Evolutionary conservation across 2,797 vertebrate species (phyloP).

Genomic region (Denticeps clupeoides): DNA sequence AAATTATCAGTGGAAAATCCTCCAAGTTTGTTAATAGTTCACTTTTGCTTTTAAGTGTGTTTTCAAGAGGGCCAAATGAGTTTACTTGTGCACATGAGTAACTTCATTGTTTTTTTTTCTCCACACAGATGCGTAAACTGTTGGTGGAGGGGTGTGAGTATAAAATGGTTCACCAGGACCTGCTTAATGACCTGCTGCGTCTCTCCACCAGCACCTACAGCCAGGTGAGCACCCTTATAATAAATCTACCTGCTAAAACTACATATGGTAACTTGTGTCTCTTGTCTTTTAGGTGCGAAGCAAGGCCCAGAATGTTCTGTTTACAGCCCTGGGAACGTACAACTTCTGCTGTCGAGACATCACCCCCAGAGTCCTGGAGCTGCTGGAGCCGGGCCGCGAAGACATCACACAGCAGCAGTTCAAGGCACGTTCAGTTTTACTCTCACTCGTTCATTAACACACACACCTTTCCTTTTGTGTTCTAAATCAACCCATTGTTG

Average conservation of each 20-base stretch:
- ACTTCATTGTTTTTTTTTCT: neutral
- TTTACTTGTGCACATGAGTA: neutral
- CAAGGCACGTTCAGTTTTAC: too few species aligned
- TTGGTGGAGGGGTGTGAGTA: conserved; percentile 89
- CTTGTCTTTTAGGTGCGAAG: conserved; percentile 71
- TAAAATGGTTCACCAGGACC: conserved; percentile 80
- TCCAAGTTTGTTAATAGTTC: too few species aligned
- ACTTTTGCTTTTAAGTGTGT: too few species aligned
- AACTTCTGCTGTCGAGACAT: conserved; percentile 92
- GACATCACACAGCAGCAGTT: conserved; percentile 83
- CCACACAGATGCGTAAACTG: conserved; percentile 75
- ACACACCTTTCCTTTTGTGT: neutral
- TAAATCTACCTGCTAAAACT: too few species aligned
- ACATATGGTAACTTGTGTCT: conserved; percentile 4
- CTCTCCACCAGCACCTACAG: conserved; percentile 93
- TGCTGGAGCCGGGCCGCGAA: conserved; percentile 67
- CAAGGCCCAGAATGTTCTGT: conserved; percentile 85
- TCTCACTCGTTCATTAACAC: too few species aligned
- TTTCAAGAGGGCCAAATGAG: too few species aligned
- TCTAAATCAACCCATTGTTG: neutral
- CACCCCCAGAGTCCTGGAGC: conserved; percentile 78
- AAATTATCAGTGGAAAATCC: too few species aligned
- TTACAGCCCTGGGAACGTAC: conserved; percentile 76
- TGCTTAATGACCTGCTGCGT: conserved; percentile 83
- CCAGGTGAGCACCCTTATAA: too few species aligned